Evolutionary conservation across 2,888 invertebrate genomes (phyloP), one percentile per base, ranked within the genome.

Genomic region (Eumacrocentrus americanus): DNA sequence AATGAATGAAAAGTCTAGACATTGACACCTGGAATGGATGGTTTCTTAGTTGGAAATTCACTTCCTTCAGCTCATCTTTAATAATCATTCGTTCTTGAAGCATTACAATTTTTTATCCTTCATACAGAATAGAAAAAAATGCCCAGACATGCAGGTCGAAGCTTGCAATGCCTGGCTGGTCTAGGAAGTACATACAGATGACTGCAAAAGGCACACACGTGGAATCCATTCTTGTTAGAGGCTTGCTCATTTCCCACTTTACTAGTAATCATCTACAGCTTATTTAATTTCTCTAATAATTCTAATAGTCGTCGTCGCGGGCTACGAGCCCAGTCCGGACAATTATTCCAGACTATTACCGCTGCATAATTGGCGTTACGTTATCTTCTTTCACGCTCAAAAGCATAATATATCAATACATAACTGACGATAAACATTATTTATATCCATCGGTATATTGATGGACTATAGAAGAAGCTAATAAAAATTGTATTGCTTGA

Each of bases 261-360:
- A 59, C 53, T 59, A 53, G 53, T 53, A 25, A 58, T 58, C 53
- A 52, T 46, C 52, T 51, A 58, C 51, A 52, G 35, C 38, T 52
- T 59, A 53, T 47, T 59, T 53, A 53, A 53, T 46, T 38, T 48
- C 46, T 38, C 38, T 59, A 29, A 29, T 53, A 14, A 53, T 37
- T 37, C 12, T 22, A 22, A 42, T 14, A 14, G 22, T 23, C 20
- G 12, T 51, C 37, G 22, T 11, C 11, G n/a, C 16, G 38, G 23
- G 22, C 29, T 29, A 23, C 2, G n/a, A 35, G 35, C 48, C 47
- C 35, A 29, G 57, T 23, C 23, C 37, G 18, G 14, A 34, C 34
- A 46, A 23, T 58, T 52, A 52, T 58, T 51, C n/a, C 16, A 16
- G 44, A 16, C 44, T 51, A 23, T 44, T 50, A n/a, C n/a, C n/a